These are phyloP conservation scores for Tyto alba DNA, from an alignment of 2,113 vertebrate genomes.

Conservation along the genomic window DNA sequence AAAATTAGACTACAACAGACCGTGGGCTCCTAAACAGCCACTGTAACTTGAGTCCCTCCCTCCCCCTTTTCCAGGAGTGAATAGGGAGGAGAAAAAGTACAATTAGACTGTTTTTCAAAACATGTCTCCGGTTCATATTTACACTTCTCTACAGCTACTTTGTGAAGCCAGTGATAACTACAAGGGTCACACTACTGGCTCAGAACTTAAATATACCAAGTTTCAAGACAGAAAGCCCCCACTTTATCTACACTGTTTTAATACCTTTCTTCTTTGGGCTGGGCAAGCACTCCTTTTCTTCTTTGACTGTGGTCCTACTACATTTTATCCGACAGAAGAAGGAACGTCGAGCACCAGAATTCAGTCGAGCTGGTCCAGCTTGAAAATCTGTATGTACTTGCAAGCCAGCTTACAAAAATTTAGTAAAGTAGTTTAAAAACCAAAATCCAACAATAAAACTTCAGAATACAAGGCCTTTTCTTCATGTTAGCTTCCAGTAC, in stretches of 20 bases:
- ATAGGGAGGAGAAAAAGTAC: neutral
- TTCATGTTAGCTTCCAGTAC: neutral
- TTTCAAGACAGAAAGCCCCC: neutral
- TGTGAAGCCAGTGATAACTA: neutral
- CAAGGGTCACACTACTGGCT: neutral
- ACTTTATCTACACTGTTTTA: neutral
- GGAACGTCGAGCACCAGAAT: slow-evolving; percentile 85
- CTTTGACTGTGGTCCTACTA: slow-evolving; percentile 77
- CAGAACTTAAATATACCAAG: neutral
- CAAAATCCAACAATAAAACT: neutral
- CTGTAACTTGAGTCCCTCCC: neutral
- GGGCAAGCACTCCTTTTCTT: slow-evolving; percentile 79
- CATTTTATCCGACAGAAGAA: slow-evolving; percentile 91
- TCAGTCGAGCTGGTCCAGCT: slow-evolving; percentile 74
- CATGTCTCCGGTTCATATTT: neutral
- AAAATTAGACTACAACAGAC: neutral
- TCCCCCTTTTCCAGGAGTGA: neutral
- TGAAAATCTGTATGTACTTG: slow-evolving; percentile 87
- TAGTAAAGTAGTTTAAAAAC: neutral
- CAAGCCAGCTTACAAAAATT: slow-evolving; percentile 76
- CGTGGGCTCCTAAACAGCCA: neutral
- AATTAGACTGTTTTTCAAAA: neutral
- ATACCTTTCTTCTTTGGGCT: slow-evolving; percentile 87
- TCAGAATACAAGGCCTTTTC: neutral
- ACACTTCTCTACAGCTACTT: neutral